Base-by-base conservation (phyloP, 2,797 vertebrate genomes). In the Poeciliopsis presidionis region DNA sequence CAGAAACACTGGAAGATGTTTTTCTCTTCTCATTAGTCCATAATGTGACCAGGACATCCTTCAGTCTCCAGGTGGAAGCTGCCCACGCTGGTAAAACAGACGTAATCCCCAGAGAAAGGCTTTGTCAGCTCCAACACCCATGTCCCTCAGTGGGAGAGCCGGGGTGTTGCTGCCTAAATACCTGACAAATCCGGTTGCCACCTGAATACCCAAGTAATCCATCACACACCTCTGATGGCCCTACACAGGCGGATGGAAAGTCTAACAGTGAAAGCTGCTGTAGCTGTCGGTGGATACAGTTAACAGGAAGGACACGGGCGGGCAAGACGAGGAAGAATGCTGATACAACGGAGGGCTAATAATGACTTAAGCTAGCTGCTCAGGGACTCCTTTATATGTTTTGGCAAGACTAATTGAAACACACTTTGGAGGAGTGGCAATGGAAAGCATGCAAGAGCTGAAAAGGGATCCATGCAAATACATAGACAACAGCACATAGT, bases 111-210 rank as follows among this genome's bases (percentile, higher is more conserved):
- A 67, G 84, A 89, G 88, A 90, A 77, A 6, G 72, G 82, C 87
- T 90, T 84, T 87, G 87, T 90, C 87, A 84, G 78, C 73, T 78
- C 77, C 86, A 87, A 91, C 85, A 91, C 81, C 89, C 87, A 70
- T 86, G 89, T 90, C 84, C 84, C 91, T 89, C 86, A 63, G 84
- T 77, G 43, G 89, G 84, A 81, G 76, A 86, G 77, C 80, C 45
- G 74, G 73, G 81, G 84, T 76, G 86, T 87, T 80, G 78, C 84
- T 80, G 84, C 84, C 82, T 88, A 90, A 92, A 91, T 84, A 89
- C 91, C 90, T 87, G 86, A 87, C 90, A 92, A 84, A 89, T 92
- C 88, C 75, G n/a, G 81, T 86, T 89, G 81, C 86, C 78, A 86
- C 76, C 86, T 82, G 84, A 92, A 91, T 87, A 87, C 81, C 22